Percentiles rank a stretch among this genome's conserved stretches.
Evolutionary conservation across 2,797 vertebrate genomes (phyloP).

Genomic region (Nasua narica): DNA sequence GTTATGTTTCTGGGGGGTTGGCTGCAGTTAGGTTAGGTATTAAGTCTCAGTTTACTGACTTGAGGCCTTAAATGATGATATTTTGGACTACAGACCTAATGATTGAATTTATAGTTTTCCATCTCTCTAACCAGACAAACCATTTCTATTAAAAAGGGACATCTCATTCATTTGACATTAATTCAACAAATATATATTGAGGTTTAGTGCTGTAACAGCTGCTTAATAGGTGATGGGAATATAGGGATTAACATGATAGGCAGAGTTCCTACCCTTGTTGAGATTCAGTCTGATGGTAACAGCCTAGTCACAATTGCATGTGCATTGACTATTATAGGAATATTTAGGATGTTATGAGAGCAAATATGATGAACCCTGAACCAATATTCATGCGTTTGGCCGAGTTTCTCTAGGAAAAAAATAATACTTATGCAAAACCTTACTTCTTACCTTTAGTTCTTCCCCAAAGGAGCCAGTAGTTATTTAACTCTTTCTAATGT

Average conservation of each 20-base stretch:
- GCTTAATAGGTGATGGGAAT: background rate
- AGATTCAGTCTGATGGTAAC: background rate
- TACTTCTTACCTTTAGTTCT: background rate
- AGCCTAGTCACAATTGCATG: background rate
- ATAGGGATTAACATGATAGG: accelerated
- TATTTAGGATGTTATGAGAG: background rate
- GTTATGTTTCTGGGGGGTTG: background rate
- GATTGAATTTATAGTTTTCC: background rate
- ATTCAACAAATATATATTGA: background rate
- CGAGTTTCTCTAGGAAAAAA: background rate
- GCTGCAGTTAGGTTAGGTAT: background rate
- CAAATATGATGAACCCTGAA: background rate
- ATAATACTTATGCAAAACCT: background rate
- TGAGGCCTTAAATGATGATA: background rate
- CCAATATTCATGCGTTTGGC: background rate
- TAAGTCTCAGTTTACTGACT: background rate
- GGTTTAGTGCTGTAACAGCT: background rate
- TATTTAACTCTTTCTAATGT: background rate
- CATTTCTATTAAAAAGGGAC: background rate
- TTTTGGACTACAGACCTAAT: background rate
- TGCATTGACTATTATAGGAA: background rate
- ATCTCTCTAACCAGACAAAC: background rate
- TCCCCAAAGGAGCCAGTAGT: background rate
- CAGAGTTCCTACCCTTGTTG: too few species aligned
- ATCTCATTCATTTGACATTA: background rate